A percentile compares a stretch with the other conserved stretches of the same genome.
phyloP scores from a whole-genome alignment of 1,140 invertebrate genomes.

The Branchinecta lindahli region DNA sequence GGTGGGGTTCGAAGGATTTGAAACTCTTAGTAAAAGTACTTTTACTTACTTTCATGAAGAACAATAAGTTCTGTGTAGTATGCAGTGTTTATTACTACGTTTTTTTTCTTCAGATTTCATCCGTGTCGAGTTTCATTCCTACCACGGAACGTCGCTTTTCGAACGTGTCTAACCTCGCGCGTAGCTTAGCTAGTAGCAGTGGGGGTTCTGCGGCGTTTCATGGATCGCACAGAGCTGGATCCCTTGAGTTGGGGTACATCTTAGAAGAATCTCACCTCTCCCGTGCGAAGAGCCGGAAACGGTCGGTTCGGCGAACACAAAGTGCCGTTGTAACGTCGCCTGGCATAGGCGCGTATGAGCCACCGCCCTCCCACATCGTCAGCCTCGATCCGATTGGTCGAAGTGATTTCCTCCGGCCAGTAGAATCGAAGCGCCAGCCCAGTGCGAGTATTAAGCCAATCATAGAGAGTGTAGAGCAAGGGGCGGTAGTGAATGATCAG shows the following conservation, averaged over 20 bases:
- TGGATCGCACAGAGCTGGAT: conserved; percentile 25
- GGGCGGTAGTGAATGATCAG: not conserved
- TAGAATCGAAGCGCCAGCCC: not conserved
- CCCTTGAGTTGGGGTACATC: conserved; percentile 24
- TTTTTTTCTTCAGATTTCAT: conserved; percentile 12
- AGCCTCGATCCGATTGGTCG: conserved; percentile 27
- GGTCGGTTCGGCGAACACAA: conserved; percentile 26
- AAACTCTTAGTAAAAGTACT: too few species aligned
- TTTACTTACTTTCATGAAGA: too few species aligned
- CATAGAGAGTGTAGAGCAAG: not conserved
- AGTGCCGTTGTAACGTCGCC: conserved; percentile 29
- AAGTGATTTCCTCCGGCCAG: not conserved
- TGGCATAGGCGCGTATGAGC: conserved; percentile 17
- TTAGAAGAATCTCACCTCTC: not conserved
- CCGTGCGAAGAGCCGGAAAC: conserved; percentile 17
- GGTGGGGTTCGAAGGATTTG: too few species aligned
- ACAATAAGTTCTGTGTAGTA: too few species aligned
- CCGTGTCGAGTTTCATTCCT: conserved; percentile 13
- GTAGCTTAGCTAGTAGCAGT: conserved; percentile 21
- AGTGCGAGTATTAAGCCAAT: conserved; percentile 8
- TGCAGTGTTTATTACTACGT: not conserved
- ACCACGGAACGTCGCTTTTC: conserved; percentile 22
- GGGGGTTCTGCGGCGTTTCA: conserved; percentile 19
- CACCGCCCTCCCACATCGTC: conserved; percentile 27
- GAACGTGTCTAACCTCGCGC: conserved; percentile 24